Evolutionary conservation across 2,113 vertebrate genomes (phyloP), one percentile per base, ranked within the genome.

Genomic region (Meles meles): DNA sequence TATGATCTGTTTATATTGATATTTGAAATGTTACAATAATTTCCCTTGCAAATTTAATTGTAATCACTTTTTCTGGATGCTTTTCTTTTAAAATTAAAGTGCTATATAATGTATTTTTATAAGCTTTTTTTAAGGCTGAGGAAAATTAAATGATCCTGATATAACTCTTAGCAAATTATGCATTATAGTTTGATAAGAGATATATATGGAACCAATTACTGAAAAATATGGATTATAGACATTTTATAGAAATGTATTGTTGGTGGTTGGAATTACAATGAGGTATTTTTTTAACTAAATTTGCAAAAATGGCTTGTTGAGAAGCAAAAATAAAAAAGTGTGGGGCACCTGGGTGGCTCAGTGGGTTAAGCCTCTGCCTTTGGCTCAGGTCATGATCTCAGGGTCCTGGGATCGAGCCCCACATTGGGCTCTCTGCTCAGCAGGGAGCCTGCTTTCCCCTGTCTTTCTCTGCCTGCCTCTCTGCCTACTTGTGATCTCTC

Each of bases 51-150:
- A 92, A 89, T 82, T 21, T 92, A 67, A 79, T 93, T 80, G 3
- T 25, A 97, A 17, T 44, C 23, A 44, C 39, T 84, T 74, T 88
- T 65, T 57, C 13, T 17, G 59, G 37, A 79, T 67, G 2, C 0
- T 92, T 86, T 97, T 21, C 6, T 7, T 79, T 88, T 89, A 92
- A 80, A 88, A 72, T 77, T 88, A 79, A 97, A 55, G 6, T 52
- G 4, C 5, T 94, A 44, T 79, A 20, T 37, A 65, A 27, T 4
- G 25, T 49, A 88, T 39, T 59, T 81, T 93, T 65, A 39, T 39
- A 42, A 84, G 47, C 18, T 23, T 49, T 76, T 87, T 76, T 74
- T 18, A 86, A 92, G 23, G 6, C 37, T 92, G 67, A 88, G 3
- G 3, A 10, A 34, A 94, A 17, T 90, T 86, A 92, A 88, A 63